phyloP scores from a whole-genome alignment of 2,888 invertebrate genomes.

The Hypselothyrea guttata region DNA sequence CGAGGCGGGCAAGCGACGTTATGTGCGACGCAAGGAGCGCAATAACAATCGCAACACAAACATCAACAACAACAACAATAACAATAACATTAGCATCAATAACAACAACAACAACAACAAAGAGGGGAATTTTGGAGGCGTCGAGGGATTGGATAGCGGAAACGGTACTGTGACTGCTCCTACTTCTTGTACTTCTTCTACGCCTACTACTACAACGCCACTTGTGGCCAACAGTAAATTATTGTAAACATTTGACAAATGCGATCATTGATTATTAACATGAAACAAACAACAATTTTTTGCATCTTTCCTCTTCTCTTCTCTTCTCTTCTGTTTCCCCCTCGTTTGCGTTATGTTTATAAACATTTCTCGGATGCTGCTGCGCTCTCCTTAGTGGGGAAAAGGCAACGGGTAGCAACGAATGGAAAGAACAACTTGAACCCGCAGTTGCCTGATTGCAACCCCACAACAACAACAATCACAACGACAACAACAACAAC shows the following conservation, averaged over 20 bases:
- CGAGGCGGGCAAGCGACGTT: constrained; percentile 71
- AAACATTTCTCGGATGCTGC: not conserved
- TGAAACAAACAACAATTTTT: constrained; percentile 82
- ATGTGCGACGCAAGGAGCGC: constrained; percentile 79
- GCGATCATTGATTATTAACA: constrained; percentile 83
- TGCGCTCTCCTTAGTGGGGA: constrained; percentile 9
- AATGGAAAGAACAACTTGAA: constrained; percentile 58
- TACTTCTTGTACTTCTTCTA: constrained; percentile 76
- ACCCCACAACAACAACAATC: constrained; percentile 69
- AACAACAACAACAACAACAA: constrained; percentile 26
- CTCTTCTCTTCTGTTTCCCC: constrained; percentile 47
- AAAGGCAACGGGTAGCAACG: constrained; percentile 44
- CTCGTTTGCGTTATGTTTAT: constrained; percentile 43
- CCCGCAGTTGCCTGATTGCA: constrained; percentile 63
- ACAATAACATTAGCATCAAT: constrained; percentile 25
- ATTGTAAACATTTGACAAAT: constrained; percentile 82
- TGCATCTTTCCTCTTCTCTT: constrained; percentile 74
- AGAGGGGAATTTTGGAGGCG: constrained; percentile 30
- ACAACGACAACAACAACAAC: constrained; percentile 52
- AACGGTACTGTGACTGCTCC: constrained; percentile 81
- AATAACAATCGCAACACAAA: constrained; percentile 51
- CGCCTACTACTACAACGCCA: constrained; percentile 81
- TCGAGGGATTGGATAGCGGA: constrained; percentile 70
- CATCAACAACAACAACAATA: constrained; percentile 42
- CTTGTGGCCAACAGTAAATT: constrained; percentile 83